A percentile compares a stretch with the other conserved stretches of the same genome.
Evolutionary conservation across 2,888 invertebrate species (phyloP).

Genomic region (Rotaria macrura): DNA sequence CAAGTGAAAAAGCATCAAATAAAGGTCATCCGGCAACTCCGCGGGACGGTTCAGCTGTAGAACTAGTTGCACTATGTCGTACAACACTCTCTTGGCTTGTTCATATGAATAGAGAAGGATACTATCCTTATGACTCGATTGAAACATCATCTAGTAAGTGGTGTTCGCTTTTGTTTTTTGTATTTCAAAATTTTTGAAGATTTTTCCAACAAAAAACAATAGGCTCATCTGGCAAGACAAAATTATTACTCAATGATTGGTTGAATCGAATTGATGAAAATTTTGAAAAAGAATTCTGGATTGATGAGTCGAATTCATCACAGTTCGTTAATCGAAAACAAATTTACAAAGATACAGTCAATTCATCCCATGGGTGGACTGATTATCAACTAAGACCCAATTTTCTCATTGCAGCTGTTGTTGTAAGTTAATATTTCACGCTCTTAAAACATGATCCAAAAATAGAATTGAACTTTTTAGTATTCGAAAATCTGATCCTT

Average conservation of each 20-base stretch:
- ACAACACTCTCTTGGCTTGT: slow-evolving; percentile 68
- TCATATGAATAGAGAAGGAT: slow-evolving; percentile 59
- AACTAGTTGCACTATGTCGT: slow-evolving; percentile 76
- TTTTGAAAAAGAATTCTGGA: slow-evolving; percentile 80
- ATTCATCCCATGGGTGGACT: slow-evolving; percentile 70
- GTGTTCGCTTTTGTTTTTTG: too few relatives aligned
- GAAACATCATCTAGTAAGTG: too few relatives aligned
- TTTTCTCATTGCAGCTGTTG: slow-evolving; percentile 79
- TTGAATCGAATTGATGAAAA: slow-evolving; percentile 46
- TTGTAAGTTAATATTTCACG: slow-evolving; percentile 40
- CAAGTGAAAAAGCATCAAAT: slow-evolving; percentile 76
- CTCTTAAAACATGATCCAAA: too few relatives aligned
- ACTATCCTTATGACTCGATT: slow-evolving; percentile 62
- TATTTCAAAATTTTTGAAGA: too few relatives aligned
- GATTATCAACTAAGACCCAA: slow-evolving; percentile 91
- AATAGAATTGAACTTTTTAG: too few relatives aligned
- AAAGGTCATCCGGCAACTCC: slow-evolving; percentile 86
- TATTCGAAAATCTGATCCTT: too few relatives aligned
- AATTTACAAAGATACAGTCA: slow-evolving; percentile 80
- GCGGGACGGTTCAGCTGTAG: slow-evolving; percentile 84
- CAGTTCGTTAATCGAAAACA: slow-evolving; percentile 61
- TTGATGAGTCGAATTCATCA: slow-evolving; percentile 53
- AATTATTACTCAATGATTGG: slow-evolving; percentile 4
- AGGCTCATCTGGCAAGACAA: too few relatives aligned
- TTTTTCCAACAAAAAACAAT: too few relatives aligned